phyloP scores from a whole-genome alignment of 2,113 vertebrate genomes.

The Engraulis encrasicolus region DNA sequence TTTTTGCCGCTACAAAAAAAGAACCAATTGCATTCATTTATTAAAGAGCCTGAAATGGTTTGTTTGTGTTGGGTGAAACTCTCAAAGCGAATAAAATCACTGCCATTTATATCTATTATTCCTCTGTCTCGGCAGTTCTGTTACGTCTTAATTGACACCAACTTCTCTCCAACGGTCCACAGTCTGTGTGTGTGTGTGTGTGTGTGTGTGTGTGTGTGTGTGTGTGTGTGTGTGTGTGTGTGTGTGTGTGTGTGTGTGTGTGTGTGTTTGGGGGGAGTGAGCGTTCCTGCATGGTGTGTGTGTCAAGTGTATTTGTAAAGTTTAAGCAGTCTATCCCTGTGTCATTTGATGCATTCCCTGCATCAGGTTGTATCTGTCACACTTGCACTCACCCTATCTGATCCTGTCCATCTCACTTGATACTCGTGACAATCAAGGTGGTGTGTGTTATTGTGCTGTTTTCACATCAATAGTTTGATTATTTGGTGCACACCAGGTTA shows the following conservation, averaged over 20 bases:
- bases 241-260: neutral
- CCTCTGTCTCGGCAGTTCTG: neutral
- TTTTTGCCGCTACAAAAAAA: too few relatives aligned
- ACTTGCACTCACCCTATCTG: neutral
- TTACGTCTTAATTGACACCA: neutral
- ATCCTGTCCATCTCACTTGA: neutral
- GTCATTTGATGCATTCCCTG: neutral
- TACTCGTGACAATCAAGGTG: too few relatives aligned
- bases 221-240: neutral
- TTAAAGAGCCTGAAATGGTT: neutral
- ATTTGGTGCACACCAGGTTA: too few relatives aligned
- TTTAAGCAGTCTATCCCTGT: neutral
- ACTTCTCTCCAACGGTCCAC: neutral
- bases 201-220: neutral
- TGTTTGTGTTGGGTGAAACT: neutral
- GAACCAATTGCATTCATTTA: neutral
- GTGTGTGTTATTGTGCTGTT: too few relatives aligned
- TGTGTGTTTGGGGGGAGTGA: neutral
- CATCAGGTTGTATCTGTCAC: too few relatives aligned
- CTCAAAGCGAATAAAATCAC: neutral
- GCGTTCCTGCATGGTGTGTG: too few relatives aligned
- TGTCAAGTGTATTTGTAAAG: neutral
- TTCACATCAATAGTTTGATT: too few relatives aligned
- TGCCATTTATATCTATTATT: neutral
- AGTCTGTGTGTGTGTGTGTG: neutral